phyloP scores from a whole-genome alignment of 2,113 vertebrate species.

The Anas platyrhynchos region DNA sequence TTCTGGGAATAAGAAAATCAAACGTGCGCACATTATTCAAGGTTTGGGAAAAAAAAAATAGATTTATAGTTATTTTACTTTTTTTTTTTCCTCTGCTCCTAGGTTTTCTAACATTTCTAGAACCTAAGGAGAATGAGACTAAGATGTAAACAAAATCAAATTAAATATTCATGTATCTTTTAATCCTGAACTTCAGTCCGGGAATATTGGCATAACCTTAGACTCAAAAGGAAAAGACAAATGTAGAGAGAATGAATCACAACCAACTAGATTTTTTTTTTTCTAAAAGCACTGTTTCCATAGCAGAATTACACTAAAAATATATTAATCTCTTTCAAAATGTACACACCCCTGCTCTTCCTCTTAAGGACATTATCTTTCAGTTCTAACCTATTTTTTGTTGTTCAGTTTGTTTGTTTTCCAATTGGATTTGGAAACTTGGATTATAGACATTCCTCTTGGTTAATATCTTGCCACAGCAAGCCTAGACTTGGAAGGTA shows the following conservation, averaged over 20 bases:
- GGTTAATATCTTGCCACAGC: conserved; percentile 49
- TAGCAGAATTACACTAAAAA: conserved; percentile 5
- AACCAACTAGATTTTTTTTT: background rate
- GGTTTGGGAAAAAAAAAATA: background rate
- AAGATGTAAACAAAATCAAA: background rate
- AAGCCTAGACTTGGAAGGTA: conserved; percentile 17
- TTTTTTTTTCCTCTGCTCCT: background rate
- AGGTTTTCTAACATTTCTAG: background rate
- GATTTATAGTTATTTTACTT: background rate
- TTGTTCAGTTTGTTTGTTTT: background rate
- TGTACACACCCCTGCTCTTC: background rate
- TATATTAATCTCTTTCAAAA: background rate
- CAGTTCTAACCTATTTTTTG: background rate
- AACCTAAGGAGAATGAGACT: background rate
- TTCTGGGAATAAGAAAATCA: background rate
- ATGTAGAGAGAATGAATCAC: background rate
- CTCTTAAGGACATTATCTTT: background rate
- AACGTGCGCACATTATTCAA: background rate
- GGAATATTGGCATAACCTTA: background rate
- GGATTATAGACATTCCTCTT: background rate
- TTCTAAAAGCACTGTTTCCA: background rate
- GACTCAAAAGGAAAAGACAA: background rate
- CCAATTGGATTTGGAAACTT: background rate
- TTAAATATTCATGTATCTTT: background rate
- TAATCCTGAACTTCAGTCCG: background rate